Conservation (phyloP, 2,113 vertebrate species). For the Lontra canadensis region DNA sequence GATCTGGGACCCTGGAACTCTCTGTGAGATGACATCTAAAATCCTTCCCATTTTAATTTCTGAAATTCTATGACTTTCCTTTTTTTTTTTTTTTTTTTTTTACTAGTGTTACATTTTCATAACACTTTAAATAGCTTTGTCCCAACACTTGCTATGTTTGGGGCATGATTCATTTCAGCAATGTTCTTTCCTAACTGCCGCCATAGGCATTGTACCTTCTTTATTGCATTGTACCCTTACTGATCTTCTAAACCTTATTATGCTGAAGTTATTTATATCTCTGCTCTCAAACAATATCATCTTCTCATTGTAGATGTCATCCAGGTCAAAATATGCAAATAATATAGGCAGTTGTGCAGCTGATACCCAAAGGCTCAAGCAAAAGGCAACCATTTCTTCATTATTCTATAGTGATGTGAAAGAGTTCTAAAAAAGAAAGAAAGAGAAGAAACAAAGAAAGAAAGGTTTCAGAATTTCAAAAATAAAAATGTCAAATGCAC, state of each 20-base stretch:
- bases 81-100: background rate
- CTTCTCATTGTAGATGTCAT: background rate
- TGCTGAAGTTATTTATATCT: background rate
- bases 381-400: background rate
- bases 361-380: background rate
- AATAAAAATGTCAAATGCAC: constrained; percentile 43
- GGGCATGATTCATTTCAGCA: background rate
- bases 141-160: background rate
- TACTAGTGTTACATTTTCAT: background rate
- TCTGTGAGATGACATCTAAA: background rate
- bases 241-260: background rate
- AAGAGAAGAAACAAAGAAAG: background rate
- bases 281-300: background rate
- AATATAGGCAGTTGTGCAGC: background rate
- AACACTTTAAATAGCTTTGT: background rate
- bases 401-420: background rate
- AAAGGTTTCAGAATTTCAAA: constrained; percentile 6
- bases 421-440: background rate
- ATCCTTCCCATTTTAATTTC: background rate
- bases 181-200: background rate
- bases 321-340: background rate
- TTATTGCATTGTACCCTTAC: background rate
- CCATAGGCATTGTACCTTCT: background rate
- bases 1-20: background rate
- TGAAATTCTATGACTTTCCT: background rate